These are phyloP conservation scores for Syrrhaptes paradoxus DNA, from an alignment of 2,113 vertebrate species.

Conservation along the genomic window DNA sequence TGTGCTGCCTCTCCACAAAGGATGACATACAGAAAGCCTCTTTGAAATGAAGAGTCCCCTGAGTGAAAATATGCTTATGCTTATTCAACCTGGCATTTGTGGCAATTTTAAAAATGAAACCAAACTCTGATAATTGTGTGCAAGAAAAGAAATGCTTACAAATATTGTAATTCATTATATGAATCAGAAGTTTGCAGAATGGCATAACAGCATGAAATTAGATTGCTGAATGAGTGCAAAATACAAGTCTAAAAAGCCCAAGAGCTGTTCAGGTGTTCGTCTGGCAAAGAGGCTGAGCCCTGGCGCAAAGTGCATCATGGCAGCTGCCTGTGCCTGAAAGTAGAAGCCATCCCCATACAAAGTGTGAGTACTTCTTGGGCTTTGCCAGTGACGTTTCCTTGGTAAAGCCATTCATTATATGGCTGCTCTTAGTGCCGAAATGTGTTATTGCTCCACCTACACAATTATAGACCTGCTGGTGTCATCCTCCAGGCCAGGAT, in stretches of 20 bases:
- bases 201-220: background rate
- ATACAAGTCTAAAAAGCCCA: background rate
- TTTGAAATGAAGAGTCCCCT: background rate
- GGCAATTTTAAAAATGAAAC: background rate
- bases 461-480: background rate
- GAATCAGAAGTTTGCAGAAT: background rate
- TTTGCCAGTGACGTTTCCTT: background rate
- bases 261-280: background rate
- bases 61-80: background rate
- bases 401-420: accelerated
- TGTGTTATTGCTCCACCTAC: background rate
- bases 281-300: background rate
- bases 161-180: background rate
- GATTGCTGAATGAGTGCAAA: background rate
- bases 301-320: background rate
- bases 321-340: background rate
- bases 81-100: background rate
- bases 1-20: background rate
- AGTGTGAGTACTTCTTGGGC: background rate
- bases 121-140: background rate
- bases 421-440: background rate
- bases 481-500: background rate
- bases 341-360: background rate
- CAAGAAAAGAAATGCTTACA: background rate
- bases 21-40: background rate